Percentiles rank a stretch among this genome's conserved stretches.
phyloP scores from a whole-genome alignment of 2,888 invertebrate genomes.

The Sinopyrophorus schimmeli region DNA sequence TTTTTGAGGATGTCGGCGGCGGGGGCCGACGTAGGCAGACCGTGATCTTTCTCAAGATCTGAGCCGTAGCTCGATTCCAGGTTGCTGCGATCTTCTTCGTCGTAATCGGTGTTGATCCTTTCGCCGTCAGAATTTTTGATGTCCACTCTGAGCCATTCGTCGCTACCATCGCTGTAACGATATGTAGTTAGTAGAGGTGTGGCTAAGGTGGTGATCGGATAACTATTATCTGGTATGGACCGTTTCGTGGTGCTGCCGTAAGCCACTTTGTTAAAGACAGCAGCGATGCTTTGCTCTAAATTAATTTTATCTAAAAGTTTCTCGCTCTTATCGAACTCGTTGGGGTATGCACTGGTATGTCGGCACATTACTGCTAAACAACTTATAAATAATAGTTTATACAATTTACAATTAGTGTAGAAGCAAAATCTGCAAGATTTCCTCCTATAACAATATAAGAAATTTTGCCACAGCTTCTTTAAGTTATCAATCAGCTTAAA shows the following conservation, averaged over 20 bases:
- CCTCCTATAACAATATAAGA: neutral
- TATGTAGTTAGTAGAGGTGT: slow-evolving; percentile 65
- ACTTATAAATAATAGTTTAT: slow-evolving; percentile 15
- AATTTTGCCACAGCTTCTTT: slow-evolving; percentile 6
- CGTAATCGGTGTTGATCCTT: slow-evolving; percentile 33
- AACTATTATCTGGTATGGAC: slow-evolving; percentile 67
- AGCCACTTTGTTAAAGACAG: slow-evolving; percentile 70
- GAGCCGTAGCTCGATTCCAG: slow-evolving; percentile 62
- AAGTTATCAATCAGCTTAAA: neutral
- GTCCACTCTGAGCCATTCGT: slow-evolving; percentile 54
- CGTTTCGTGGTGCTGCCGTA: slow-evolving; percentile 71
- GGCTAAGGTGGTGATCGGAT: slow-evolving; percentile 66
- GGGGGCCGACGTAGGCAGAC: slow-evolving; percentile 73
- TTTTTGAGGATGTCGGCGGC: slow-evolving; percentile 79
- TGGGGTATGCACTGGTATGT: slow-evolving; percentile 40
- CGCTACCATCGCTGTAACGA: slow-evolving; percentile 54
- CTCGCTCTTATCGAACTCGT: slow-evolving; percentile 52
- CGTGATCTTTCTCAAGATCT: slow-evolving; percentile 74
- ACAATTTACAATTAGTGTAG: neutral
- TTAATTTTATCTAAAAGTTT: slow-evolving; percentile 62
- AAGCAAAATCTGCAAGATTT: neutral
- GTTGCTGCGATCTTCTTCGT: slow-evolving; percentile 41
- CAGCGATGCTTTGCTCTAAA: slow-evolving; percentile 68
- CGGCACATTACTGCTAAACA: slow-evolving; percentile 10
- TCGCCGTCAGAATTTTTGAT: slow-evolving; percentile 39